These are phyloP conservation scores for Hyppa rectilinea DNA, from an alignment of 2,888 invertebrate species.

Conservation along the genomic window DNA sequence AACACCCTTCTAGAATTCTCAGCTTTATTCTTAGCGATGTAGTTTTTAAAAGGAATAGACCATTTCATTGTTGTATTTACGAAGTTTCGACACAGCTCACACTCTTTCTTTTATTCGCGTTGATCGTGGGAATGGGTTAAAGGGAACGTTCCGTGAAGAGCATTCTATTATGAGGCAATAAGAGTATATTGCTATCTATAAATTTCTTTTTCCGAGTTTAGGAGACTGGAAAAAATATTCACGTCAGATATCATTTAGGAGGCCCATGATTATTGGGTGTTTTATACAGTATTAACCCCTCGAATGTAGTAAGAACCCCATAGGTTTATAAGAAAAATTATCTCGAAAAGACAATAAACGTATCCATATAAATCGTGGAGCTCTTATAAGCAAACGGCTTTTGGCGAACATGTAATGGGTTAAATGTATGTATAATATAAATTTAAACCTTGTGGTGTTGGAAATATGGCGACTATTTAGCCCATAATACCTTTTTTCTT, in stretches of 20 bases:
- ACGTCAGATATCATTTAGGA: not conserved
- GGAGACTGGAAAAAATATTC: not conserved
- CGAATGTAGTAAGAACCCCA: too few species aligned
- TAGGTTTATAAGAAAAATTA: too few species aligned
- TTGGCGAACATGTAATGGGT: too few species aligned
- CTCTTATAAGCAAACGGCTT: too few species aligned
- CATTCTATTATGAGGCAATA: too few species aligned
- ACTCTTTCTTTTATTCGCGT: not conserved
- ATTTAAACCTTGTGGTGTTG: too few species aligned
- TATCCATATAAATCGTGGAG: too few species aligned
- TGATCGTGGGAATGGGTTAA: not conserved
- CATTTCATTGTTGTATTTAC: slow-evolving; percentile 4
- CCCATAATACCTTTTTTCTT: too few species aligned
- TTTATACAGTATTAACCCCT: too few species aligned
- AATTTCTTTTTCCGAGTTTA: not conserved
- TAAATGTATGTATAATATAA: too few species aligned
- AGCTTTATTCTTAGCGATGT: not conserved
- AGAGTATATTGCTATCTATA: not conserved
- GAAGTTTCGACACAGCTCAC: slow-evolving; percentile 6
- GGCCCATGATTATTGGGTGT: not conserved
- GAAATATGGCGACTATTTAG: too few species aligned
- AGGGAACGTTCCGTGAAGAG: not conserved
- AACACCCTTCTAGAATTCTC: not conserved
- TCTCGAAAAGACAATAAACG: too few species aligned
- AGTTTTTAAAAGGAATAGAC: not conserved